A percentile compares a stretch with the other conserved stretches of the same genome.
These are phyloP conservation scores for Salvator merianae DNA, from an alignment of 2,113 vertebrate species.

Conservation along the genomic window DNA sequence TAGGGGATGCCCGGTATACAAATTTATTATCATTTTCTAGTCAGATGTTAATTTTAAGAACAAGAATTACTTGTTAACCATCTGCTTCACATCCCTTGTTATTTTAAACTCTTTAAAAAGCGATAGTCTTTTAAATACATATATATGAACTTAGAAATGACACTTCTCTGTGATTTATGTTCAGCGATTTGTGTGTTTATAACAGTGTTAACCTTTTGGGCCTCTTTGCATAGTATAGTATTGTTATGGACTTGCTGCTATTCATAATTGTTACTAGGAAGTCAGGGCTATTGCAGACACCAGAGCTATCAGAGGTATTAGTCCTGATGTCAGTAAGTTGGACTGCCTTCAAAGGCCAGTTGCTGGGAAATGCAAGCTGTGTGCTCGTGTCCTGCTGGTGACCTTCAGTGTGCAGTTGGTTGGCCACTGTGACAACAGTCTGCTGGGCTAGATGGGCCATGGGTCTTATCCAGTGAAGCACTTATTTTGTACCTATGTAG, in stretches of 20 bases:
- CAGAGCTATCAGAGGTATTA: too few relatives aligned
- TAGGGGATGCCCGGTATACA: constrained; percentile 41
- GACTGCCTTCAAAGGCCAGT: too few relatives aligned
- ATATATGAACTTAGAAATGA: not conserved
- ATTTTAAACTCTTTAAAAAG: not conserved
- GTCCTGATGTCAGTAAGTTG: too few relatives aligned
- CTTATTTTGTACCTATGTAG: too few relatives aligned
- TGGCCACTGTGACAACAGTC: too few relatives aligned
- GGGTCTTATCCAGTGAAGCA: too few relatives aligned
- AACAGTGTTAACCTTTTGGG: not conserved
- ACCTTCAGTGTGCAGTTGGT: too few relatives aligned
- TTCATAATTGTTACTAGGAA: not conserved
- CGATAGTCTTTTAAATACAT: not conserved
- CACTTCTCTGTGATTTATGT: not conserved
- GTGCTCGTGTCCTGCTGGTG: too few relatives aligned
- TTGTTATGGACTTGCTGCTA: not conserved
- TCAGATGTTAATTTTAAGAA: constrained; percentile 25
- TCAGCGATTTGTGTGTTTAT: not conserved
- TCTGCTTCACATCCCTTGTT: not conserved
- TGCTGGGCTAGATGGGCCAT: too few relatives aligned
- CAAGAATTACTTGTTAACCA: not conserved
- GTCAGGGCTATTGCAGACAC: not conserved
- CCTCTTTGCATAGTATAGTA: too few relatives aligned
- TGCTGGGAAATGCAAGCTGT: too few relatives aligned
- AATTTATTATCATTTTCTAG: constrained; percentile 57